phyloP scores from a whole-genome alignment of 2,113 vertebrate genomes.

The Oceanodroma tethys region DNA sequence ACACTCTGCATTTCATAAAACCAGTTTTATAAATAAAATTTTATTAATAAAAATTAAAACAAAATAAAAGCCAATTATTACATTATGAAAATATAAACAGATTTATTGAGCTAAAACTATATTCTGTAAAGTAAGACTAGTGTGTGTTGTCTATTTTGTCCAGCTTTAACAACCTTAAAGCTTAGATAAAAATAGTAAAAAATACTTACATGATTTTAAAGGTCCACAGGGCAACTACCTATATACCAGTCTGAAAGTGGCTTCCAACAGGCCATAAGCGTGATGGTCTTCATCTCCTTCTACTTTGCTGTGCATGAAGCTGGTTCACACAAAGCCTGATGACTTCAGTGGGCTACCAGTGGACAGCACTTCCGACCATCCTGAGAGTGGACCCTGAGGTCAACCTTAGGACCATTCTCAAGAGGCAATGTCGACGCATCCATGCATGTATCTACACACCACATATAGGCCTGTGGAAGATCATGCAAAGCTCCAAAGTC shows the following conservation, averaged over 20 bases:
- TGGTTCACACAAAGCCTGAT: not conserved
- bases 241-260: not conserved
- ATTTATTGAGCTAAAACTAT: not conserved
- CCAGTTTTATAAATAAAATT: not conserved
- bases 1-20: not conserved
- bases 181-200: not conserved
- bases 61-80: not conserved
- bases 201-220: not conserved
- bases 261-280: not conserved
- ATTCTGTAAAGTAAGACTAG: not conserved
- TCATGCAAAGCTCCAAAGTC: not conserved
- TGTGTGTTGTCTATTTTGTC: not conserved
- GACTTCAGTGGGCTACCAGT: not conserved
- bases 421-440: too few relatives aligned
- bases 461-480: not conserved
- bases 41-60: not conserved
- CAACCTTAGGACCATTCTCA: not conserved
- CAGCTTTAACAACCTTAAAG: not conserved
- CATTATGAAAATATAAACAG: not conserved
- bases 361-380: not conserved
- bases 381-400: not conserved
- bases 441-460: not conserved
- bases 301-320: not conserved
- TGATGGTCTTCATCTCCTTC: not conserved
- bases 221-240: not conserved